Evolutionary conservation across 92 coral and sea anemone genomes (phyloP).

Genomic region (Diadumene lineata): DNA sequence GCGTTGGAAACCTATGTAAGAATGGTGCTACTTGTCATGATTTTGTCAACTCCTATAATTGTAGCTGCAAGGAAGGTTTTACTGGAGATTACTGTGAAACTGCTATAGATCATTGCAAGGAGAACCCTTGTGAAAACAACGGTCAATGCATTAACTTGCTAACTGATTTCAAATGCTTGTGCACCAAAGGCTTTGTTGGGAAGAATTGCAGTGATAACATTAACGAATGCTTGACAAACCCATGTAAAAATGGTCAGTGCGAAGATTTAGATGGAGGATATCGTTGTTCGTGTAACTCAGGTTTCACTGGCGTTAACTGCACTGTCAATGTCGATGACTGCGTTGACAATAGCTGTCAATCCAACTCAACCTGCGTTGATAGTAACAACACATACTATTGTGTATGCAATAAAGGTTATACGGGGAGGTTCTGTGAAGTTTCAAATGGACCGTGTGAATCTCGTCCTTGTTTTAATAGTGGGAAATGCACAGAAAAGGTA

Average conservation of each 20-base stretch:
- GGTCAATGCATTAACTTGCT: constrained; percentile 28
- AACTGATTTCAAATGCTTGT: constrained; percentile 27
- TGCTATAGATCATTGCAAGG: constrained; percentile 23
- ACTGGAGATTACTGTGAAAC: constrained; percentile 33
- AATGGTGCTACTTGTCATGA: constrained; percentile 40
- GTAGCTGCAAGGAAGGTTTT: constrained; percentile 33
- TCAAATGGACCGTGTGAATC: constrained; percentile 40
- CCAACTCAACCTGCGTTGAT: constrained; percentile 33
- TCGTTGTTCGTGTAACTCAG: constrained; percentile 41
- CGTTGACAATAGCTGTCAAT: constrained; percentile 15
- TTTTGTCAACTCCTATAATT: constrained; percentile 25
- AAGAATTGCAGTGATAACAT: constrained; percentile 39
- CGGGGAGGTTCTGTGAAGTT: constrained; percentile 35
- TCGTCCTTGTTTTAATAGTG: constrained; percentile 48
- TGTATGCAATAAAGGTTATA: constrained; percentile 24
- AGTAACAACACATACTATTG: constrained; percentile 33
- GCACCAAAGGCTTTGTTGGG: constrained; percentile 40
- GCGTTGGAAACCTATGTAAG: constrained; percentile 27
- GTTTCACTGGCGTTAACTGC: constrained; percentile 38
- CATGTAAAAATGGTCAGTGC: constrained; percentile 46
- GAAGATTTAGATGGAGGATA: constrained; percentile 33
- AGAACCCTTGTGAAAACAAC: constrained; percentile 41
- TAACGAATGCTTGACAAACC: constrained; percentile 34
- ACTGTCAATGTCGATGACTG: constrained; percentile 43
- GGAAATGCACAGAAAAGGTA: constrained; percentile 39